Conservation (phyloP, 2,888 invertebrate genomes). For the Thereva unica region DNA sequence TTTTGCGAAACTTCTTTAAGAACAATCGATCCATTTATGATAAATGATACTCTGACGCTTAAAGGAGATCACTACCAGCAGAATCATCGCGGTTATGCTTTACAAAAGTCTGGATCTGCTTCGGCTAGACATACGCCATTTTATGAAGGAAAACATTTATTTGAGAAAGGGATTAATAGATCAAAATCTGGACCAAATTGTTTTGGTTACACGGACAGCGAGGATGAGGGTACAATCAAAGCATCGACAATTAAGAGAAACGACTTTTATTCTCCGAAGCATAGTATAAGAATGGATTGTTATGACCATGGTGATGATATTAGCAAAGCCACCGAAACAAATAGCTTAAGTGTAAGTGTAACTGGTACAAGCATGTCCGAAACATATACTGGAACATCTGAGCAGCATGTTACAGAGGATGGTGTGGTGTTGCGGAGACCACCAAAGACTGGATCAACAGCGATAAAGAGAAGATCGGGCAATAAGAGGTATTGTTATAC, state of each 20-base stretch:
- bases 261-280: conserved; percentile 48
- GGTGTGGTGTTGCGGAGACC: conserved; percentile 62
- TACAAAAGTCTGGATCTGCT: conserved; percentile 57
- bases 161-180: conserved; percentile 56
- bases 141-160: conserved; percentile 49
- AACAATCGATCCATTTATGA: conserved; percentile 53
- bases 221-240: conserved; percentile 52
- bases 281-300: conserved; percentile 57
- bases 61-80: conserved; percentile 31
- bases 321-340: conserved; percentile 47
- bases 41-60: conserved; percentile 54
- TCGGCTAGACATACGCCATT: conserved; percentile 44
- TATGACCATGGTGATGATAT: conserved; percentile 53
- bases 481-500: conserved; percentile 60
- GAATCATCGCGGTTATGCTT: conserved; percentile 46
- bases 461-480: conserved; percentile 71
- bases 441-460: conserved; percentile 65
- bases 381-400: conserved; percentile 9
- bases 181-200: conserved; percentile 59
- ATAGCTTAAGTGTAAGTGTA: conserved; percentile 33
- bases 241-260: conserved; percentile 54
- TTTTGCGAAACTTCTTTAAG: conserved; percentile 56
- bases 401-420: conserved; percentile 56
- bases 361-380: conserved; percentile 2
- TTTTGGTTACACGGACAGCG: conserved; percentile 54